Conservation (phyloP, 2,113 vertebrate species). For the Actenoides lindsayi region DNA sequence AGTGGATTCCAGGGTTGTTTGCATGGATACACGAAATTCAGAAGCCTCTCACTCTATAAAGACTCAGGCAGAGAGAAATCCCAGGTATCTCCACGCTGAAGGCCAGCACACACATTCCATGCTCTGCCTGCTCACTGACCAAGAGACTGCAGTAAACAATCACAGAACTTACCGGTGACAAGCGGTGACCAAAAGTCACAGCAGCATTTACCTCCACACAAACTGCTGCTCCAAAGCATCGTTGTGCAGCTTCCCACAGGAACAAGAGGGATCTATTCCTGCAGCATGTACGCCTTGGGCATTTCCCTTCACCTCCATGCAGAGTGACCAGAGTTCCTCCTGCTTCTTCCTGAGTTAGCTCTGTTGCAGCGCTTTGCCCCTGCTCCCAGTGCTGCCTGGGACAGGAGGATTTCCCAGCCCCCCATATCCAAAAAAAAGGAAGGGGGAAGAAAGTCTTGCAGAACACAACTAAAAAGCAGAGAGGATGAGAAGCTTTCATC, state of each 20-base stretch:
- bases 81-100: neutral
- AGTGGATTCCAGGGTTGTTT: neutral
- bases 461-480: neutral
- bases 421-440: neutral
- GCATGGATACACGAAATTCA: rapidly evolving
- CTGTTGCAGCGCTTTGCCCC: neutral
- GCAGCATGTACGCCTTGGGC: neutral
- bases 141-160: neutral
- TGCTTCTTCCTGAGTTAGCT: neutral
- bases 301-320: neutral
- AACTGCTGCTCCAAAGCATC: neutral
- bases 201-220: neutral
- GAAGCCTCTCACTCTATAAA: neutral
- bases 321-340: neutral
- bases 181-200: neutral
- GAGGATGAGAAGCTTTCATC: neutral
- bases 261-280: neutral
- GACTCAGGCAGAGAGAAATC: neutral
- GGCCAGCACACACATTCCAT: neutral
- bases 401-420: neutral
- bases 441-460: neutral
- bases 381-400: neutral
- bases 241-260: neutral
- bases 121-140: neutral
- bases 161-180: neutral